Base-by-base conservation (phyloP, 2,888 invertebrate species). In the Amblyjoppa proteus region DNA sequence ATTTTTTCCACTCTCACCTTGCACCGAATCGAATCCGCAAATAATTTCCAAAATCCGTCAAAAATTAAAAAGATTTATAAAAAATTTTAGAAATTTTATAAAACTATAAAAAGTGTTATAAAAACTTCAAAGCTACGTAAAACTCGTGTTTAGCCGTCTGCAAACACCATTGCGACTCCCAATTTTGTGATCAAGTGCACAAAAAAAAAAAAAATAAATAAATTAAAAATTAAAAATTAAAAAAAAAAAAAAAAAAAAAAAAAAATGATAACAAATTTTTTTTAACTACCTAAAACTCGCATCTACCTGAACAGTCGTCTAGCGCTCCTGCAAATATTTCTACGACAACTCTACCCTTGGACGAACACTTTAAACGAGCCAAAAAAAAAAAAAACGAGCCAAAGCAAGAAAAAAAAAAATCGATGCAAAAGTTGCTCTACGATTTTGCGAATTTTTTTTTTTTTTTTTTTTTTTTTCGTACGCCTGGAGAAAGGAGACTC, bases 401-500 rank as follows among this genome's bases (percentile, higher is more conserved):
- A 53, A 77, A 38, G 64, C 66, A 75, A 70, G 61, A 76, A 79
- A 56, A 56, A 66, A 38, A 38, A 34, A 34, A 34, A 34, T 74
- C 45, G 13, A 41, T 11, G 13, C 20, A 53, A 76, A 28, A 20
- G 25, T 20, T 25, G 58, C 25, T 49, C 20, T 80, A 41, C 34
- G 11, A 3, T 71, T 20, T 76, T 45, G 51, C 34, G 16, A 53
- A 41, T 28, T 34, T 68, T 68, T 34, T n/a, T 1, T 68, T 1
- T 68, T n/a, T 5, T 28, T 34, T 68, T 68, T 34, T n/a, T 5
- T 28, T 34, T 58, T 68, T 34, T n/a, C 1, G n/a, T 31, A 49
- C 45, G 45, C 74, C 58, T 74, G 71, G 58, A 77, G 51, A 82
- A 83, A 84, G 70, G 81, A 86, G 90, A 93, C 93, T 93, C 91